Evolutionary conservation across 2,888 invertebrate genomes (phyloP).

Genomic region (Anodontia alba): DNA sequence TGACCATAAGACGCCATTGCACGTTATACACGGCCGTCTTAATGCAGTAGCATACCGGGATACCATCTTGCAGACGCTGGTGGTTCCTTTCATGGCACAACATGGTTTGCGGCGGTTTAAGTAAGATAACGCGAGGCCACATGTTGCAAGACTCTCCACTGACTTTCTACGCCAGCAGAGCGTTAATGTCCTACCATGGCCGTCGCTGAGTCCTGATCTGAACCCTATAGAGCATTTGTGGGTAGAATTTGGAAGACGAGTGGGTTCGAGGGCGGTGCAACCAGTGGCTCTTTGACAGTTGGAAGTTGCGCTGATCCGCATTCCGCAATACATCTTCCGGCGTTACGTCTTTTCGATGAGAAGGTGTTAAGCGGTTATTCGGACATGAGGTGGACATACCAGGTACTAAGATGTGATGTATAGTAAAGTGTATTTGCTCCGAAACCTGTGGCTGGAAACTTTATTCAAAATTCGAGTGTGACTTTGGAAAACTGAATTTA

Average conservation of each 20-base stretch:
- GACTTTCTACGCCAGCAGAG: slow-evolving; percentile 8
- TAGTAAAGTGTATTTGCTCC: background rate
- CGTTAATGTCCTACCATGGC: slow-evolving; percentile 11
- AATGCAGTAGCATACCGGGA: slow-evolving; percentile 20
- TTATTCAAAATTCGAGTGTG: too few relatives aligned
- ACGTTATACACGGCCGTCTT: background rate
- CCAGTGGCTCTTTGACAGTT: background rate
- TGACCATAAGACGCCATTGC: slow-evolving; percentile 8
- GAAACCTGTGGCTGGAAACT: too few relatives aligned
- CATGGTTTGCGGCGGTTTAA: background rate
- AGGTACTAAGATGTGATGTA: slow-evolving; percentile 1
- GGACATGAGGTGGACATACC: slow-evolving; percentile 10
- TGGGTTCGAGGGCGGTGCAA: background rate
- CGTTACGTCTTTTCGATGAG: slow-evolving; percentile 16
- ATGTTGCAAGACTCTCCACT: slow-evolving; percentile 2
- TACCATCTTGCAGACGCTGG: background rate
- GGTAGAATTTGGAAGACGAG: slow-evolving; percentile 22
- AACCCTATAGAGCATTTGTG: slow-evolving; percentile 6
- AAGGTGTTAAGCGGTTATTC: background rate
- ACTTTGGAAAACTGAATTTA: too few relatives aligned
- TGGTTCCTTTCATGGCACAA: background rate
- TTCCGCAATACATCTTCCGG: slow-evolving; percentile 16
- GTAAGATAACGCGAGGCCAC: slow-evolving; percentile 29
- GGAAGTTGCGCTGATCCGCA: slow-evolving; percentile 2
- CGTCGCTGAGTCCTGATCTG: slow-evolving; percentile 13